Evolutionary conservation across 1,140 invertebrate species (phyloP).

Genomic region (Bombus fervidus): DNA sequence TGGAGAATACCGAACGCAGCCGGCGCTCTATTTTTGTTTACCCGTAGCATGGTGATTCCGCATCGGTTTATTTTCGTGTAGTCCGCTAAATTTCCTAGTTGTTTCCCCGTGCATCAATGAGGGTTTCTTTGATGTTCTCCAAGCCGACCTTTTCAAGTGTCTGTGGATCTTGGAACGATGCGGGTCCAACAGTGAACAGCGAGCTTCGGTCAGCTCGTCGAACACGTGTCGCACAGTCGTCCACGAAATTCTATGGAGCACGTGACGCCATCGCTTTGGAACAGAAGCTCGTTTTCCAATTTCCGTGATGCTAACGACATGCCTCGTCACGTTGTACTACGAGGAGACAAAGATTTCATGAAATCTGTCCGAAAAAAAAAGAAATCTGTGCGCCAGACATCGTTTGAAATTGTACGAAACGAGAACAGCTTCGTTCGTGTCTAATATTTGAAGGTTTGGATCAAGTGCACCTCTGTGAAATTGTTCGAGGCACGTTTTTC

Average conservation of each 20-base stretch:
- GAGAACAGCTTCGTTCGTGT: background rate
- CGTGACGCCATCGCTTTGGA: constrained; percentile 24
- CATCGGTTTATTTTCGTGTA: constrained; percentile 25
- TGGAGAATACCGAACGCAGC: too few relatives aligned
- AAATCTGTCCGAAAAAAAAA: background rate
- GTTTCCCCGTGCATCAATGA: constrained; percentile 27
- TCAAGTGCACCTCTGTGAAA: background rate
- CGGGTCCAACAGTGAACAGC: constrained; percentile 8
- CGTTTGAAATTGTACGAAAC: background rate
- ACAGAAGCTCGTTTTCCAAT: constrained; percentile 31
- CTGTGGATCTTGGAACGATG: constrained; percentile 37
- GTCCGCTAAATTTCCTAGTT: constrained; percentile 36
- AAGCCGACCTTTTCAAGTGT: constrained; percentile 8
- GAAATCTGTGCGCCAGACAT: constrained; percentile 27
- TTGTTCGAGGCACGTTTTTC: constrained; percentile 23
- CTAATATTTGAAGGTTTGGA: background rate
- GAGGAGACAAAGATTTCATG: background rate
- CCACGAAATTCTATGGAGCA: constrained; percentile 46
- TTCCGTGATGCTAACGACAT: constrained; percentile 43
- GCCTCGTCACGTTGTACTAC: constrained; percentile 37
- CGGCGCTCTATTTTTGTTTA: constrained; percentile 28
- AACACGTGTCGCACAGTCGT: constrained; percentile 67
- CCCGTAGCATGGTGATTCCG: constrained; percentile 19
- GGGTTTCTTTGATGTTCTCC: constrained; percentile 34
- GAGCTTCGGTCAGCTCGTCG: constrained; percentile 6